Evolutionary conservation across 92 coral and sea anemone species (phyloP).

Genomic region (Hydrozoanthus gracilis): DNA sequence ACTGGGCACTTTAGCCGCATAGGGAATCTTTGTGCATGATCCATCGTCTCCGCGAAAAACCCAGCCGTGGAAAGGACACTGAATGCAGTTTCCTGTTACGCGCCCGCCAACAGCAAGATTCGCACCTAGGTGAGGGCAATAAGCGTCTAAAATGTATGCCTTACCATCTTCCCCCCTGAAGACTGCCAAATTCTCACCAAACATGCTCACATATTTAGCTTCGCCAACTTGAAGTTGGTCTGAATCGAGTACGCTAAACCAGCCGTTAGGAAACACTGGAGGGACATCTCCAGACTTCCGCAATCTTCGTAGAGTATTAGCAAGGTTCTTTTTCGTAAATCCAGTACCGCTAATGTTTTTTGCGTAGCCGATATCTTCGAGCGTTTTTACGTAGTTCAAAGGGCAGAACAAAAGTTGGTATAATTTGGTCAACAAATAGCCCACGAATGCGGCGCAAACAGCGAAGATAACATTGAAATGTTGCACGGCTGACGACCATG

Average conservation of each 20-base stretch:
- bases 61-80: constrained; percentile 99
- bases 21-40: constrained; percentile 81
- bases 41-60: constrained; percentile 84
- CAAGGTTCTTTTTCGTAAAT: constrained; percentile 73
- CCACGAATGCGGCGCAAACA: constrained; percentile 11
- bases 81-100: constrained; percentile 78
- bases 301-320: constrained; percentile 63
- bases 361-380: constrained; percentile 84
- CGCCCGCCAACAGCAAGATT: constrained; percentile 94
- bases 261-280: constrained; percentile 95
- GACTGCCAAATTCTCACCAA: constrained; percentile 91
- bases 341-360: constrained; percentile 53
- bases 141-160: constrained; percentile 81
- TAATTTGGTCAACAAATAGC: constrained; percentile 57
- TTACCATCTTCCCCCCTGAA: constrained; percentile 91
- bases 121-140: constrained; percentile 98
- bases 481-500: constrained; percentile 39
- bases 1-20: constrained; percentile 78
- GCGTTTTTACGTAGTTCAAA: constrained; percentile 54
- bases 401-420: constrained; percentile 79
- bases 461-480: constrained; percentile 43
- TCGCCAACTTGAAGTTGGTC: constrained; percentile 72
- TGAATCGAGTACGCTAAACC: constrained; percentile 84
- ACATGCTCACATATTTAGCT: constrained; percentile 71
- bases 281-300: constrained; percentile 80